A percentile compares a stretch with the other conserved stretches of the same genome.
These are phyloP conservation scores for Gyrodactylus bullatarudis DNA, from an alignment of 1,140 invertebrate species.

Conservation along the genomic window DNA sequence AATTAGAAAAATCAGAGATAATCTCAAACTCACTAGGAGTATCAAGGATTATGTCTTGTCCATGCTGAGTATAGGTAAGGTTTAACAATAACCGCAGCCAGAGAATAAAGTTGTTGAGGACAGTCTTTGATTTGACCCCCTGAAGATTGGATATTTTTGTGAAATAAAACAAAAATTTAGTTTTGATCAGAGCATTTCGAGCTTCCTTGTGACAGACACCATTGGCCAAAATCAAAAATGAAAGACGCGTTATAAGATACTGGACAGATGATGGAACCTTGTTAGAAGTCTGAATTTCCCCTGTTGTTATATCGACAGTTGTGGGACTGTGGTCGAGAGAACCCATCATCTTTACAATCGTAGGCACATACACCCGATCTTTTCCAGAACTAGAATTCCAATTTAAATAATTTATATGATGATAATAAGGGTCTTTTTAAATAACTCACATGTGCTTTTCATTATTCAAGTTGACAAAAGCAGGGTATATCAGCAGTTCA, in stretches of 20 bases:
- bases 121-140: background rate
- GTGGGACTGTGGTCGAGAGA: background rate
- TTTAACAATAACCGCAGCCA: background rate
- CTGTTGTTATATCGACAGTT: background rate
- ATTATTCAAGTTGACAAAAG: background rate
- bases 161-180: background rate
- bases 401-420: background rate
- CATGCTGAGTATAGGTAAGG: background rate
- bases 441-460: background rate
- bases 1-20: background rate
- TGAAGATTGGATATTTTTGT: background rate
- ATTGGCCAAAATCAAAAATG: background rate
- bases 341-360: background rate
- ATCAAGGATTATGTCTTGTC: background rate
- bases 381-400: background rate
- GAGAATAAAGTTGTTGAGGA: background rate
- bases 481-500: background rate
- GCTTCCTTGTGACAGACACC: background rate
- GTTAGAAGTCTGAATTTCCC: background rate
- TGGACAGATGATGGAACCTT: background rate
- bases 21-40: background rate
- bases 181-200: background rate
- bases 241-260: background rate
- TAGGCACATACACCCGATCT: background rate
- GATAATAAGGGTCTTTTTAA: too few relatives aligned